phyloP scores from a whole-genome alignment of 2,113 vertebrate genomes.

The Kobus ellipsiprymnus region DNA sequence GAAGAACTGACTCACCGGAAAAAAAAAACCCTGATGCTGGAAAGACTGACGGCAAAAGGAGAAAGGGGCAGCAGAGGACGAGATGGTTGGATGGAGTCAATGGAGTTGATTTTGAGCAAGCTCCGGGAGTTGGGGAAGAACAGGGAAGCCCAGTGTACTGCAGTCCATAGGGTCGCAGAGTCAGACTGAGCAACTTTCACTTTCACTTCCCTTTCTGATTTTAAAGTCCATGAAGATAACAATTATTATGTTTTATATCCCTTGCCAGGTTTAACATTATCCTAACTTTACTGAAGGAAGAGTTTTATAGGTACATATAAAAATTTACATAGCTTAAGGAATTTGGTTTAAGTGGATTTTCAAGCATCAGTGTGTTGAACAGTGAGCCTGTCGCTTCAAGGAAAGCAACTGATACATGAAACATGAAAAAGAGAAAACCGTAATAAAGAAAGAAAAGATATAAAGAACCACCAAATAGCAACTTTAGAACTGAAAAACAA shows the following conservation, averaged over 20 bases:
- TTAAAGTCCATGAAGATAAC: not conserved
- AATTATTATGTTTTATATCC: not conserved
- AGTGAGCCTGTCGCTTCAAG: not conserved
- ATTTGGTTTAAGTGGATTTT: not conserved
- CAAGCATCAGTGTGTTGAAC: not conserved
- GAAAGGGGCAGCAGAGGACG: not conserved
- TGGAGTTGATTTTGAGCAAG: not conserved
- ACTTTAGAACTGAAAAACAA: not conserved
- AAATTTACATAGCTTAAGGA: not conserved
- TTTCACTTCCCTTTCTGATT: not conserved
- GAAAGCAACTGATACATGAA: not conserved
- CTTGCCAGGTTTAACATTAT: not conserved
- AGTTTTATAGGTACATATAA: not conserved
- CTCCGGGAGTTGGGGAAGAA: not conserved
- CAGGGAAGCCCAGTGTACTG: not conserved
- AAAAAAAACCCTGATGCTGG: not conserved
- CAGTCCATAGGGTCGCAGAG: not conserved
- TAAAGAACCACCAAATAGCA: not conserved
- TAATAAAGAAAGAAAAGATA: not conserved
- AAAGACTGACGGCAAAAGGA: not conserved
- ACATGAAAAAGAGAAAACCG: not conserved
- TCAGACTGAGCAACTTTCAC: not conserved
- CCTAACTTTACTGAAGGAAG: not conserved
- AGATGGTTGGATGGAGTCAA: not conserved
- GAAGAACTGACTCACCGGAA: not conserved